These are phyloP conservation scores for Dipus sagitta DNA, from an alignment of 2,797 vertebrate genomes.

Conservation along the genomic window DNA sequence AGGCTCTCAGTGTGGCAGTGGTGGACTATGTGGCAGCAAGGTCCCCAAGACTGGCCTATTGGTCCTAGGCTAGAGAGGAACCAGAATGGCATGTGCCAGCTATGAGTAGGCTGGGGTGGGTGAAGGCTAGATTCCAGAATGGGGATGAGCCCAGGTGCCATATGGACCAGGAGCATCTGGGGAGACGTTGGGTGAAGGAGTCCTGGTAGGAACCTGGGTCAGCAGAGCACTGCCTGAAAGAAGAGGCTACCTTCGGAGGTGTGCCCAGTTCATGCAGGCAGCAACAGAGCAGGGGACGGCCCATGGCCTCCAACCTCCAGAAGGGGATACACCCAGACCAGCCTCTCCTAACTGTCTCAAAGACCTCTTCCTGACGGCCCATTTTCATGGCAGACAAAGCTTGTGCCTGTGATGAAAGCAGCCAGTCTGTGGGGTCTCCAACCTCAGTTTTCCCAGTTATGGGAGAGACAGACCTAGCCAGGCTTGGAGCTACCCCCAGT, in stretches of 20 bases:
- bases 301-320: background rate
- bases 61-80: background rate
- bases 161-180: background rate
- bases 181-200: background rate
- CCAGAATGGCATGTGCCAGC: too few species aligned
- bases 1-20: background rate
- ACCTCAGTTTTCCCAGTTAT: background rate
- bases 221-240: fast-evolving
- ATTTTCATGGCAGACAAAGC: background rate
- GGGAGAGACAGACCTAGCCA: background rate
- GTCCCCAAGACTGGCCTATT: background rate
- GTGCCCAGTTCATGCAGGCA: fast-evolving
- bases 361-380: background rate
- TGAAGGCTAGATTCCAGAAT: too few species aligned
- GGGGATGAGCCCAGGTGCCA: fast-evolving
- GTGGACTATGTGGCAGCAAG: too few species aligned
- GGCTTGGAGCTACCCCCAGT: background rate
- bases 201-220: background rate
- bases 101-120: too few species aligned
- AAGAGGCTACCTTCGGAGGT: fast-evolving
- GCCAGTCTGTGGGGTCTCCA: background rate
- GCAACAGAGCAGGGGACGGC: background rate
- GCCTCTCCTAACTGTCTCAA: background rate
- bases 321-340: background rate
- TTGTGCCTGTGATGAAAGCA: background rate